A percentile compares a stretch with the other conserved stretches of the same genome.
phyloP scores from a whole-genome alignment of 2,113 vertebrate species.

The Labeo rohita region DNA sequence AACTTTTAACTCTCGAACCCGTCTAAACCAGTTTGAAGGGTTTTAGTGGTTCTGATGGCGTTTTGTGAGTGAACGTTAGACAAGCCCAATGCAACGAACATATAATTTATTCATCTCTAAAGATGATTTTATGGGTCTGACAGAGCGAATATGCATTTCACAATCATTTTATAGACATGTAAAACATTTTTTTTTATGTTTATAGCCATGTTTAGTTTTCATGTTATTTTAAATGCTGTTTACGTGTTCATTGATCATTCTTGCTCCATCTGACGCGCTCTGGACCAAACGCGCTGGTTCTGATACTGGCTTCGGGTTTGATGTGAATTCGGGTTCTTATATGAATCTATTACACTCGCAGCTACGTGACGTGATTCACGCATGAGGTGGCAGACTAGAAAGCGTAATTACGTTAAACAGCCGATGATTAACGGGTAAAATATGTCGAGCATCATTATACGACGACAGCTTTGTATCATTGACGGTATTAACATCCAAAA shows the following conservation, averaged over 20 bases:
- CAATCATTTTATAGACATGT: neutral
- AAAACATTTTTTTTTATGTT: neutral
- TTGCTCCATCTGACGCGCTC: neutral
- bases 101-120: neutral
- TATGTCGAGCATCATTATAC: neutral
- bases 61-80: neutral
- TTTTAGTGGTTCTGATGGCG: neutral
- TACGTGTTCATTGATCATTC: neutral
- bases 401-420: neutral
- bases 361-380: slow-evolving; percentile 58
- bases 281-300: neutral
- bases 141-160: neutral
- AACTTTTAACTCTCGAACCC: neutral
- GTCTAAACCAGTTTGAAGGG: slow-evolving; percentile 7
- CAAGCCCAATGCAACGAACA: neutral
- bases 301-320: neutral
- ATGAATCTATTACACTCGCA: slow-evolving; percentile 18
- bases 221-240: neutral
- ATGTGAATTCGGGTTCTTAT: neutral
- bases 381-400: slow-evolving; percentile 25
- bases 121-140: neutral
- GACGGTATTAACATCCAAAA: neutral
- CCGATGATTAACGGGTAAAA: slow-evolving; percentile 2
- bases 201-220: neutral
- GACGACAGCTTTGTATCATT: neutral